phyloP scores from a whole-genome alignment of 2,797 vertebrate species.

The Lepilemur ruficaudatus region DNA sequence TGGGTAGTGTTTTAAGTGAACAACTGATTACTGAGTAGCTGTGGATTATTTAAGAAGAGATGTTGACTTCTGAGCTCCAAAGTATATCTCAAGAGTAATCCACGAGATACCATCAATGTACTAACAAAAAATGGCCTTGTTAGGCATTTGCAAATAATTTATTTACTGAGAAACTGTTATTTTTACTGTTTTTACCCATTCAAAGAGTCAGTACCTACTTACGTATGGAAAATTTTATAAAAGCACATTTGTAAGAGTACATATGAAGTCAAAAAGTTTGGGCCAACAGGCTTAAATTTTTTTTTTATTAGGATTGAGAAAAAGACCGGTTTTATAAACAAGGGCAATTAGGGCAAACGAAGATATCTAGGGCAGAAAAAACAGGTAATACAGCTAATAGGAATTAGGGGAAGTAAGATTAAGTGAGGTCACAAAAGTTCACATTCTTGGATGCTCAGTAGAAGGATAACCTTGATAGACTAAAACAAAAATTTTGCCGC shows the following conservation, averaged over 20 bases:
- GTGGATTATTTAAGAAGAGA: conserved; percentile 4
- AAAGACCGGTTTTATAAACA: not conserved
- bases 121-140: conserved; percentile 8
- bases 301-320: not conserved
- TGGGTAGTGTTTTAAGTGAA: conserved; percentile 28
- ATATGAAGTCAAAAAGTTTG: not conserved
- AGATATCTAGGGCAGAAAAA: not conserved
- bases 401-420: not conserved
- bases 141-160: conserved; percentile 20
- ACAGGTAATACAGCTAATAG: not conserved
- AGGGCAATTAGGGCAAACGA: not conserved
- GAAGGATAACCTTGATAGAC: not conserved
- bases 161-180: not conserved
- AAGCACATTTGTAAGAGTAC: not conserved
- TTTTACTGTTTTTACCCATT: conserved; percentile 12
- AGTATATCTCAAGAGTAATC: not conserved
- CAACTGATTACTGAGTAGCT: not conserved
- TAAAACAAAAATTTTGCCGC: conserved; percentile 23
- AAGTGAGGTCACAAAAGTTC: not conserved
- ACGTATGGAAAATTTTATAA: conserved; percentile 9
- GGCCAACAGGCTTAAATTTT: not conserved
- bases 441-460: not conserved
- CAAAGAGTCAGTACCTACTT: not conserved
- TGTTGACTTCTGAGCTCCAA: not conserved
- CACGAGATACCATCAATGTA: not conserved